phyloP scores from a whole-genome alignment of 2,888 invertebrate species.

The Pachymerium ferrugineum region DNA sequence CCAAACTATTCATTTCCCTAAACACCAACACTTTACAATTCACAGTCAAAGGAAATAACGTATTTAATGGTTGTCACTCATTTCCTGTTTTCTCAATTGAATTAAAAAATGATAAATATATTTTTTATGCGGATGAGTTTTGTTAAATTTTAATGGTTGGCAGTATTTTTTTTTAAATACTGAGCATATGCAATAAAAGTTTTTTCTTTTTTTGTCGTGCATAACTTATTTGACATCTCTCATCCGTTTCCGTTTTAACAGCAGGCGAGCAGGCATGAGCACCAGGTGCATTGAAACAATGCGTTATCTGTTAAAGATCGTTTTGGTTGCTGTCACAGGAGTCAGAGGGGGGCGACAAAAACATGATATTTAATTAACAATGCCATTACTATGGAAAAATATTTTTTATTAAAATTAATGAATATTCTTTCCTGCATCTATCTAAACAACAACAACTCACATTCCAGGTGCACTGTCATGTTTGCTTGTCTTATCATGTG shows the following conservation, averaged over 20 bases:
- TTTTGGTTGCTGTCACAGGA: slow-evolving; percentile 24
- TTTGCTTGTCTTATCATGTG: neutral
- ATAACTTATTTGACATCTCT: neutral
- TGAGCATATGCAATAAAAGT: neutral
- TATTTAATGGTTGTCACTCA: too few species aligned
- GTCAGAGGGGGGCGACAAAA: neutral
- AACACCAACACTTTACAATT: too few species aligned
- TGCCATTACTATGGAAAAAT: neutral
- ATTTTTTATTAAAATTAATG: neutral
- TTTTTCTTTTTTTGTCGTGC: neutral
- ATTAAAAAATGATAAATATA: too few species aligned
- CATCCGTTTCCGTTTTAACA: neutral
- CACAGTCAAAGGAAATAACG: too few species aligned
- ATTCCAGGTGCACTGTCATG: slow-evolving; percentile 20
- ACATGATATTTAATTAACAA: neutral
- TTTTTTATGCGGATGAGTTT: too few species aligned
- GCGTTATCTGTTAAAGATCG: slow-evolving; percentile 8
- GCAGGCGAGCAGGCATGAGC: slow-evolving; percentile 23
- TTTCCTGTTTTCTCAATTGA: too few species aligned
- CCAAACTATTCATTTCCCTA: too few species aligned
- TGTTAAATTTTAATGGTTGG: too few species aligned
- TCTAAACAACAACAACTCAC: neutral
- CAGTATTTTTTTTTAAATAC: too few species aligned
- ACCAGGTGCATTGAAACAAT: slow-evolving; percentile 24
- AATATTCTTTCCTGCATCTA: neutral